phyloP scores from a whole-genome alignment of 2,113 vertebrate genomes.

The Rafetus swinhoei region DNA sequence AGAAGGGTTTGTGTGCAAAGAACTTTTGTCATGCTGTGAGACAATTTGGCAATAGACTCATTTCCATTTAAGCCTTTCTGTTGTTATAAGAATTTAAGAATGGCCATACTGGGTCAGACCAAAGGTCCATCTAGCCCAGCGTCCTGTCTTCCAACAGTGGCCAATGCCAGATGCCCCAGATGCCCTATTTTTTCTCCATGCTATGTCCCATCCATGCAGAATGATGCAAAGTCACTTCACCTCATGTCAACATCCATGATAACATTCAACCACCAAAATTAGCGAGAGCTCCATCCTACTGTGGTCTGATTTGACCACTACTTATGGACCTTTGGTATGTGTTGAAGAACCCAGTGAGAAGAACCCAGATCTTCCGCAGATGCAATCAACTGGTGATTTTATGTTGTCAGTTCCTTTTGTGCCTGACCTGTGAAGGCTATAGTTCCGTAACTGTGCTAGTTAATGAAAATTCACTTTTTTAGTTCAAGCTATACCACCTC shows the following conservation, averaged over 20 bases:
- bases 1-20: background rate
- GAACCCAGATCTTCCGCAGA: background rate
- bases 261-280: background rate
- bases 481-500: accelerated
- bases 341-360: background rate
- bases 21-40: background rate
- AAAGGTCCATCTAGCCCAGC: too few relatives aligned
- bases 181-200: accelerated
- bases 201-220: background rate
- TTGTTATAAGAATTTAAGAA: too few relatives aligned
- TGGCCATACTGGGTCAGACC: too few relatives aligned
- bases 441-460: background rate
- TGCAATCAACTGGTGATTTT: background rate
- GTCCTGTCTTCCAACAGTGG: too few relatives aligned
- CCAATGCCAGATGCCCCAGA: too few relatives aligned
- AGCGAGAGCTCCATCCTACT: background rate
- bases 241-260: background rate
- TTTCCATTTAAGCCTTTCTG: background rate
- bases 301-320: background rate
- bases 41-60: background rate
- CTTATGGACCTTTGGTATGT: background rate
- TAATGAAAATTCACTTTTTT: background rate
- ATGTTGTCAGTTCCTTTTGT: background rate
- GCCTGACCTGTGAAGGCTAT: background rate
- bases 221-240: background rate